Conservation (phyloP, 2,113 vertebrate species). For the Aplodontia rufa region DNA sequence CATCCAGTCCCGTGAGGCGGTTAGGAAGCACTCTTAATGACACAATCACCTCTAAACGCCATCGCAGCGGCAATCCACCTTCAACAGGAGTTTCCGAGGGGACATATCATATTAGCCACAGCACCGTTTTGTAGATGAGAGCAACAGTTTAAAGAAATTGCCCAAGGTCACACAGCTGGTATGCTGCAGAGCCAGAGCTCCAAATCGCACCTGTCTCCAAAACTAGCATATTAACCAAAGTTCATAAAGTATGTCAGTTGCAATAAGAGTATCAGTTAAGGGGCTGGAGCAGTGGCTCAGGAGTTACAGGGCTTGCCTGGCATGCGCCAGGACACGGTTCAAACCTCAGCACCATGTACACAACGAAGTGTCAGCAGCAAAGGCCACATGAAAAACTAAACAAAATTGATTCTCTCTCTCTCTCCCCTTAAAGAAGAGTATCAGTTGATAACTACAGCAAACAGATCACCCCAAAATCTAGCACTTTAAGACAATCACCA, state of each 20-base stretch:
- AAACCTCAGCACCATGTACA: too few relatives aligned
- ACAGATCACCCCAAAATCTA: background rate
- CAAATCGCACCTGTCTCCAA: background rate
- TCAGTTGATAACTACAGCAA: background rate
- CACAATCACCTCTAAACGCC: background rate
- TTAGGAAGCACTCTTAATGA: background rate
- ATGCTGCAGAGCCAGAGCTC: background rate
- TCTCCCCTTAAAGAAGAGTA: too few relatives aligned
- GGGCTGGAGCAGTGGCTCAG: too few relatives aligned
- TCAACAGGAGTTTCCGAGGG: background rate
- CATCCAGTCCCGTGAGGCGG: background rate
- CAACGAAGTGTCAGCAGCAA: too few relatives aligned
- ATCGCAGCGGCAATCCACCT: background rate
- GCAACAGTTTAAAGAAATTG: background rate
- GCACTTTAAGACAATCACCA: background rate
- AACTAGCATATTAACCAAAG: background rate
- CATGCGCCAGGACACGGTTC: too few relatives aligned
- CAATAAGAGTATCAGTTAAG: background rate
- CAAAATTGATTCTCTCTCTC: too few relatives aligned
- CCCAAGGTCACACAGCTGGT: background rate
- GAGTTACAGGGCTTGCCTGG: too few relatives aligned
- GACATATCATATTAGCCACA: background rate
- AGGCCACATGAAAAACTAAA: too few relatives aligned
- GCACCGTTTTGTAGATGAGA: background rate
- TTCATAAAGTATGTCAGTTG: background rate